A percentile compares a stretch with the other conserved stretches of the same genome.
phyloP scores from a whole-genome alignment of 1,140 invertebrate species.

The Teleogryllus occipitalis region DNA sequence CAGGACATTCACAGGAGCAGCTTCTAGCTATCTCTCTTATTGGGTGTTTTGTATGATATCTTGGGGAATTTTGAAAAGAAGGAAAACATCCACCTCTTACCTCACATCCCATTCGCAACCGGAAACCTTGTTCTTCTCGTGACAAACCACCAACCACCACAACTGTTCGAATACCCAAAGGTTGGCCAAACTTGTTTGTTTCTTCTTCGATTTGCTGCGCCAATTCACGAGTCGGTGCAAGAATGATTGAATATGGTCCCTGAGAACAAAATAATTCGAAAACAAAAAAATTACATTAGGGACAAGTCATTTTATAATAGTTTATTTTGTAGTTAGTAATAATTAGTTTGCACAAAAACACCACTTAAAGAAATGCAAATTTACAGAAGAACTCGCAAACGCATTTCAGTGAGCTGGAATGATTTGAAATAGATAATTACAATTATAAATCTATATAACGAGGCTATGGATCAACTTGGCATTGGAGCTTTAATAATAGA shows the following conservation, averaged over 20 bases:
- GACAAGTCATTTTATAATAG: too few species aligned
- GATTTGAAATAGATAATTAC: too few species aligned
- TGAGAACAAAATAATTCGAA: conserved; percentile 28
- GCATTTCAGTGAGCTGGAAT: too few species aligned
- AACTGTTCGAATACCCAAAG: conserved; percentile 90
- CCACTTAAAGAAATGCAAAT: too few species aligned
- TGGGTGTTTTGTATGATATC: too few species aligned
- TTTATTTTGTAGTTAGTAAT: too few species aligned
- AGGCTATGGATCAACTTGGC: too few species aligned
- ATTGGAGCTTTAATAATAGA: too few species aligned
- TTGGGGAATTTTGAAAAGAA: conserved; percentile 16
- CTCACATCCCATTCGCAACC: conserved; percentile 92
- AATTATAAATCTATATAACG: too few species aligned
- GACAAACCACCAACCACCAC: conserved; percentile 97
- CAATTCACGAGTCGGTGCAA: conserved; percentile 97
- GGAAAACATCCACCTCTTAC: neutral
- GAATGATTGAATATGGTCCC: conserved; percentile 98
- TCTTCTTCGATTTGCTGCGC: conserved; percentile 99
- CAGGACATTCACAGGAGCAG: neutral
- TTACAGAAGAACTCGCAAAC: too few species aligned
- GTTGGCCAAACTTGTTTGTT: conserved; percentile 93
- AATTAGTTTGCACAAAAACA: too few species aligned
- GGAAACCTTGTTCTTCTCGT: conserved; percentile 96
- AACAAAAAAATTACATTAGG: too few species aligned
- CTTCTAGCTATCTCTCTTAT: neutral